phyloP scores from a whole-genome alignment of 2,113 vertebrate species.

The Jaculus jaculus region DNA sequence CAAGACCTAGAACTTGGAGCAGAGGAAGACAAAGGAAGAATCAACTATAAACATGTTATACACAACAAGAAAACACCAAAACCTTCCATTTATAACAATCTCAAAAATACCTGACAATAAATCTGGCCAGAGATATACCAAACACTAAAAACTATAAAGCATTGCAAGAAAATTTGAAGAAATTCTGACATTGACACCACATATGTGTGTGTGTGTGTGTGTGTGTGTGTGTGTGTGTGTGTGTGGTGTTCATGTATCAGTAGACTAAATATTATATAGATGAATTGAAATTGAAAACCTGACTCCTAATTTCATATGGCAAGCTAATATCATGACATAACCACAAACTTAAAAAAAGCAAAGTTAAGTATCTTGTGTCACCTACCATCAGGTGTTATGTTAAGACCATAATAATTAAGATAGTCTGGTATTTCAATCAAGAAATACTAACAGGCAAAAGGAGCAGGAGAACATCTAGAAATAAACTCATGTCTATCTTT shows the following conservation, averaged over 20 bases:
- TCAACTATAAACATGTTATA: neutral
- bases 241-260: neutral
- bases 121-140: neutral
- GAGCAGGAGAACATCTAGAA: neutral
- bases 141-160: neutral
- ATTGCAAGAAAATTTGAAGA: neutral
- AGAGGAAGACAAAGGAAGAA: neutral
- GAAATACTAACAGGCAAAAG: neutral
- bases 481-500: neutral
- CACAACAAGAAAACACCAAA: neutral
- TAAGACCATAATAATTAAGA: neutral
- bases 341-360: neutral
- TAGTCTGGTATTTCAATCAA: neutral
- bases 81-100: neutral
- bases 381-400: neutral
- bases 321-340: neutral
- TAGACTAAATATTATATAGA: neutral
- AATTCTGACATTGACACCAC: neutral
- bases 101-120: neutral
- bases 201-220: too few relatives aligned
- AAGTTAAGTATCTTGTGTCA: neutral
- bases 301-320: neutral
- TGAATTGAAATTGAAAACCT: neutral
- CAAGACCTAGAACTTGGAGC: neutral
- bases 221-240: too few relatives aligned